Percentiles rank a stretch among this genome's conserved stretches.
These are phyloP conservation scores for Lithophane semibrunnea DNA, from an alignment of 2,888 invertebrate species.

Conservation along the genomic window DNA sequence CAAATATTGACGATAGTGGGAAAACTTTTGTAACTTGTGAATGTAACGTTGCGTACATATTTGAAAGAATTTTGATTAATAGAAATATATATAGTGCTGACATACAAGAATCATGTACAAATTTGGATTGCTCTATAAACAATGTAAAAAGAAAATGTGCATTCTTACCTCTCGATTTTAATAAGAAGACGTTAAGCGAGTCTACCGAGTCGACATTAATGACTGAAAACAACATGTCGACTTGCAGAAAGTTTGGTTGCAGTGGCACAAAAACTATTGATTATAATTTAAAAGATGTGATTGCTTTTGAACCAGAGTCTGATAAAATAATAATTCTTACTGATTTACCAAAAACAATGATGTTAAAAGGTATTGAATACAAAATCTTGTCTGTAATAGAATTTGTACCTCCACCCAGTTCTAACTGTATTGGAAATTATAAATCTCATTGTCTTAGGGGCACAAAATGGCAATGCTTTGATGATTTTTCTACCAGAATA, in stretches of 20 bases:
- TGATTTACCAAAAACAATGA: conserved; percentile 8
- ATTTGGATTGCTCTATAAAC: conserved; percentile 2
- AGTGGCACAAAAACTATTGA: conserved; percentile 13
- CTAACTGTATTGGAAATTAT: conserved; percentile 8
- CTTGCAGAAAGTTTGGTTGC: conserved; percentile 13
- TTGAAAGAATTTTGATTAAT: background rate
- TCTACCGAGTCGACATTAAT: conserved; percentile 13
- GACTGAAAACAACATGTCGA: conserved; percentile 9
- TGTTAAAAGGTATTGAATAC: conserved; percentile 7
- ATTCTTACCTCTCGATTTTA: conserved; percentile 10
- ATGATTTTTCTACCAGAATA: conserved; percentile 6
- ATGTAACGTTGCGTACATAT: conserved; percentile 2
- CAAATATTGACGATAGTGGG: conserved; percentile 1
- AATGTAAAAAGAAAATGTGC: conserved; percentile 9
- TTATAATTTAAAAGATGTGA: conserved; percentile 11
- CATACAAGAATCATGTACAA: conserved; percentile 3
- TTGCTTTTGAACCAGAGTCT: background rate
- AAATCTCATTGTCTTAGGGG: background rate
- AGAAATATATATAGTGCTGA: conserved; percentile 3
- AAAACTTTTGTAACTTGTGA: background rate
- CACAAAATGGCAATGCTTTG: conserved; percentile 12
- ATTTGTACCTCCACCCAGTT: background rate
- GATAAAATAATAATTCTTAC: conserved; percentile 2
- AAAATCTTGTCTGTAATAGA: conserved; percentile 1
- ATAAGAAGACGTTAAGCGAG: conserved; percentile 9